Evolutionary conservation across 2,888 invertebrate species (phyloP), one percentile per base, ranked within the genome.

Genomic region (Liodrosophila aerea): DNA sequence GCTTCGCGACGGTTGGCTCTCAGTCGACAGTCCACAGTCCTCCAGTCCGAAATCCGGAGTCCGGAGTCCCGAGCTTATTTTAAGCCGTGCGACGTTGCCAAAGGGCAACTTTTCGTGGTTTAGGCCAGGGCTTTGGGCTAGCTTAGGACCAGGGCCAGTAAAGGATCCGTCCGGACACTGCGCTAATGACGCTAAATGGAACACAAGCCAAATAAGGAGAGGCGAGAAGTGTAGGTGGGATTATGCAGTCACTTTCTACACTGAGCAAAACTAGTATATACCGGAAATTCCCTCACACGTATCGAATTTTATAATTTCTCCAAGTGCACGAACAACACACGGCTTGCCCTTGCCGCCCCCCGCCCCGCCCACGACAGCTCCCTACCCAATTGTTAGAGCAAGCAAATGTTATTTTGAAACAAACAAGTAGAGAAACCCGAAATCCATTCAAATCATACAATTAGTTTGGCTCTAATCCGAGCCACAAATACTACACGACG

Each of bases 371-470:
- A 29, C 45, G 29, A 13, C 47, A n/a, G n/a, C n/a, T n/a, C 22
- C 40, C 31, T 22, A 22, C 41, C 50, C 57, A 54, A 62, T 61
- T 70, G 66, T 70, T 53, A 47, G 51, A 39, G 56, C 67, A 68
- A 73, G 83, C 69, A 81, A 81, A 81, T 82, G 76, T 82, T 82
- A 76, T 82, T 83, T 67, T 63, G 67, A 57, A 64, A 80, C 84
- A 85, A 82, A 85, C 84, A 85, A 61, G 49, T 44, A 39, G 46
- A 44, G 68, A 73, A 80, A 82, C 69, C 82, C 66, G 66, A 80
- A 85, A 80, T 76, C 83, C 85, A 82, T 82, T 82, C 84, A 85
- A 80, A 82, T 82, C 85, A 74, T 63, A 82, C 81, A 82, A 82
- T 85, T 82, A 82, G 81, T 78, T 72, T 69, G 62, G 61, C 80